Evolutionary conservation across 2,888 invertebrate species (phyloP), one percentile per base, ranked within the genome.

Genomic region (Mongoloraphidia duomilia): DNA sequence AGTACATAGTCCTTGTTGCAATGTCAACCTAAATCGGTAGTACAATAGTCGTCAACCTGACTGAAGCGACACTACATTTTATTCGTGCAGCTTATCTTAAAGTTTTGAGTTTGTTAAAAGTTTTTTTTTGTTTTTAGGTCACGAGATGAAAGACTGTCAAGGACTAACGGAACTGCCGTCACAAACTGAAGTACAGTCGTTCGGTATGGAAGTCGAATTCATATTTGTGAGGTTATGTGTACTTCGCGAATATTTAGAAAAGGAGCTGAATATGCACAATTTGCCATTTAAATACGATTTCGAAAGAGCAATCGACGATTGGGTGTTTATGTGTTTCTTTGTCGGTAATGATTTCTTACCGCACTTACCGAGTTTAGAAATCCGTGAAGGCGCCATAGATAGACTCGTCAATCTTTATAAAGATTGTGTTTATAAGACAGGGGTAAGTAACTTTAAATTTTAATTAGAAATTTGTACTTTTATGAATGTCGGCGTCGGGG

Each of bases 291-390:
- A 78, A 45, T 97, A 92, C 66, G 91, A 94, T 63, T 90, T 98
- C 65, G 98, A 98, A 61, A 72, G 97, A 49, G 93, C 84, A 0
- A 66, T 99, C 12, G 98, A 98, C 63, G 98, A 99, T 69, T 99
- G 97, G 97, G 97, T 85, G 6, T 83, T 83, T 61, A 95, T 98
- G 93, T 98, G 98, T 65, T 98, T 99, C 73, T 98, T 98, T 69
- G 96, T 97, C 46, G 98, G 98, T 44, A 98, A 98, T 64, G 98
- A 98, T 70, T 98, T 98, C 65, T 68, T 98, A 59, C 98, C 98
- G 0, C 98, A 99, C 73, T 74, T 98, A 55, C 98, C 98, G 5
- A 95, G 95, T 46, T 70, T 98, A 57, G 97, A 98, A 75, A 98
- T 99, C 61, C 76, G 95, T 44, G 96, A 97, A 71, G 89, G 88